Evolutionary conservation across 2,888 invertebrate genomes (phyloP), one percentile per base, ranked within the genome.

Genomic region (Chaetoderma sp.): DNA sequence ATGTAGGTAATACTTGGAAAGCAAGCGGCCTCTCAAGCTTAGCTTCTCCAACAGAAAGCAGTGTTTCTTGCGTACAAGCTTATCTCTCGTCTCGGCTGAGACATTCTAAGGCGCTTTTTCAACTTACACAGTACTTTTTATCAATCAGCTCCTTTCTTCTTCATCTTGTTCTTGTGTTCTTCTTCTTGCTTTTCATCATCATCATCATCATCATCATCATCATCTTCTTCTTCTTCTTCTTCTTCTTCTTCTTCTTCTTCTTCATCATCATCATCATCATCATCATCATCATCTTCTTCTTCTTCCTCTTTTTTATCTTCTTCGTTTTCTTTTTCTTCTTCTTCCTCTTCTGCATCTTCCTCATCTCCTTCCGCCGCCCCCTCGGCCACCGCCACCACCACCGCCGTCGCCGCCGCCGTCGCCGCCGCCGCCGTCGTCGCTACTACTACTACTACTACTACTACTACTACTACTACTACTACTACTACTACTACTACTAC

Each of bases 1-100:
- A 72, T 73, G 78, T 78, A 78, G 56, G 78, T 78, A 76, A 70
- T 30, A 42, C 36, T 27, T 56, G 39, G 33, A 13, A 36, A 13
- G 10, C n/a, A 10, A n/a, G 39, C 10, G 10, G 39, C 39, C 39
- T 36, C 39, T n/a, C n/a, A n/a, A n/a, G n/a, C n/a, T n/a, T n/a
- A n/a, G n/a, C n/a, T n/a, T n/a, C n/a, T n/a, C n/a, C n/a, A n/a
- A n/a, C n/a, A n/a, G n/a, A n/a, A n/a, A n/a, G n/a, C n/a, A n/a
- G n/a, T n/a, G n/a, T n/a, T n/a, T n/a, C n/a, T n/a, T n/a, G n/a
- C n/a, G n/a, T n/a, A n/a, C n/a, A n/a, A n/a, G n/a, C n/a, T n/a
- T n/a, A n/a, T n/a, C n/a, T n/a, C n/a, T n/a, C n/a, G n/a, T n/a
- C n/a, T n/a, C n/a, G n/a, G n/a, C n/a, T n/a, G n/a, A n/a, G n/a